Evolutionary conservation across 2,113 vertebrate genomes (phyloP).

Genomic region (Gymnorhina tibicen): DNA sequence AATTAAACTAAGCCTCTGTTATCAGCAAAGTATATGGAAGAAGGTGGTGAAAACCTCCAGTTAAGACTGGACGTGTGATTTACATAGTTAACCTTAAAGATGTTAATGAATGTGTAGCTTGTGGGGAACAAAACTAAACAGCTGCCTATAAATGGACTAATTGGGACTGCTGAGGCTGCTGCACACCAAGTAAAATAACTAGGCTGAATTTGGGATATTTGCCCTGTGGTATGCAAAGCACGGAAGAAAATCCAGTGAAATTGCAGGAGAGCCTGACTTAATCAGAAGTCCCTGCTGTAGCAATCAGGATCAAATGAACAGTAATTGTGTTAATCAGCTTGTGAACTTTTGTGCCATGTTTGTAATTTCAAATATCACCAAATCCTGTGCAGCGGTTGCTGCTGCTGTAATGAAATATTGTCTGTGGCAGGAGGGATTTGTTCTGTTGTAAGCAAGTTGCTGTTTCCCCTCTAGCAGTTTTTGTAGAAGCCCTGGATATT

Average conservation of each 20-base stretch:
- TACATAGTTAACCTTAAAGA: background rate
- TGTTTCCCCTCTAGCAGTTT: background rate
- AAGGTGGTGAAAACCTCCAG: background rate
- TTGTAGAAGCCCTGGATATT: background rate
- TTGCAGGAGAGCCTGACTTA: constrained; percentile 50
- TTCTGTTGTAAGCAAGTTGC: constrained; percentile 6
- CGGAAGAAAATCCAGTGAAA: constrained; percentile 7
- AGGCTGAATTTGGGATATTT: background rate
- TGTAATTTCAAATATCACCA: constrained; percentile 59
- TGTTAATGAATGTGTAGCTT: background rate
- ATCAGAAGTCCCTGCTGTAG: constrained; percentile 51
- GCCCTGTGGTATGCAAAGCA: constrained; percentile 13
- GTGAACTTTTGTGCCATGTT: constrained; percentile 55
- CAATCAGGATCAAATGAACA: constrained; percentile 71
- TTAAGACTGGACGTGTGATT: background rate
- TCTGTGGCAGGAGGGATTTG: background rate
- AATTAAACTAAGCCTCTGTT: background rate
- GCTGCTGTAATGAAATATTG: constrained; percentile 33
- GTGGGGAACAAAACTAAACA: background rate
- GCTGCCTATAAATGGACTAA: background rate
- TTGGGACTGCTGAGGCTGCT: background rate
- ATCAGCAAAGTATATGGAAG: background rate
- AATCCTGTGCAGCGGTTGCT: constrained; percentile 26
- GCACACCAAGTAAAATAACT: background rate
- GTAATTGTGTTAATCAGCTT: constrained; percentile 68